These are phyloP conservation scores for Cinara cedri DNA, from an alignment of 2,888 invertebrate genomes.

Conservation along the genomic window DNA sequence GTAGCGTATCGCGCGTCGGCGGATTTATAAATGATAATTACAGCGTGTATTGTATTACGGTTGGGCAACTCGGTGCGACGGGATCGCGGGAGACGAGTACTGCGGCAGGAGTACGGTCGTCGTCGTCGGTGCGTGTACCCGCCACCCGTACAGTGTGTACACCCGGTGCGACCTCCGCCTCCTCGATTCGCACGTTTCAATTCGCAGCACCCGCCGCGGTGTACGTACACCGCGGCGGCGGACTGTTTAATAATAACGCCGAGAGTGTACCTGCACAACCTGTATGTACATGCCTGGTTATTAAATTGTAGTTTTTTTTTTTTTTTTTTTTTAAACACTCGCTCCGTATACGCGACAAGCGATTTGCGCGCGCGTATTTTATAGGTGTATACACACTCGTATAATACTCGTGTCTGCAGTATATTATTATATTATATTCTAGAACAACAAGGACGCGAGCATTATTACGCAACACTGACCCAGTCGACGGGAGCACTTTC, in stretches of 20 bases:
- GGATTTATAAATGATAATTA: constrained; percentile 7
- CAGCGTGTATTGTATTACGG: neutral
- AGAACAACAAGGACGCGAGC: constrained; percentile 55
- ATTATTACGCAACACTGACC: constrained; percentile 54
- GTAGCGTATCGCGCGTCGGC: constrained; percentile 36
- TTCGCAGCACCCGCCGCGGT: no score
- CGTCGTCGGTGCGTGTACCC: no score
- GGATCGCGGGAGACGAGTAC: neutral
- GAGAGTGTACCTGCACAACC: no score
- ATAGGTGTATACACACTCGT: neutral
- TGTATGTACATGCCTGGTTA: no score
- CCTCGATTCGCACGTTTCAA: neutral
- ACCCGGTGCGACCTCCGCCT: neutral
- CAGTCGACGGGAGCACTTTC: constrained; percentile 47
- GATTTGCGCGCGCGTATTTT: neutral
- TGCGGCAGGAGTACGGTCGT: neutral
- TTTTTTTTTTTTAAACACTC: neutral
- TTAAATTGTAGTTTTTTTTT: no score
- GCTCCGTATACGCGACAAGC: no score
- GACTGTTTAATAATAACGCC: no score
- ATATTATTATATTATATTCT: constrained; percentile 13
- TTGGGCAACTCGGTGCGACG: constrained; percentile 45
- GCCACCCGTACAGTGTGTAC: no score
- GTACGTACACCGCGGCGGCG: no score
- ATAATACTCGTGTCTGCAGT: neutral